phyloP scores from a whole-genome alignment of 1,140 invertebrate genomes.

The Megalopta genalis region DNA sequence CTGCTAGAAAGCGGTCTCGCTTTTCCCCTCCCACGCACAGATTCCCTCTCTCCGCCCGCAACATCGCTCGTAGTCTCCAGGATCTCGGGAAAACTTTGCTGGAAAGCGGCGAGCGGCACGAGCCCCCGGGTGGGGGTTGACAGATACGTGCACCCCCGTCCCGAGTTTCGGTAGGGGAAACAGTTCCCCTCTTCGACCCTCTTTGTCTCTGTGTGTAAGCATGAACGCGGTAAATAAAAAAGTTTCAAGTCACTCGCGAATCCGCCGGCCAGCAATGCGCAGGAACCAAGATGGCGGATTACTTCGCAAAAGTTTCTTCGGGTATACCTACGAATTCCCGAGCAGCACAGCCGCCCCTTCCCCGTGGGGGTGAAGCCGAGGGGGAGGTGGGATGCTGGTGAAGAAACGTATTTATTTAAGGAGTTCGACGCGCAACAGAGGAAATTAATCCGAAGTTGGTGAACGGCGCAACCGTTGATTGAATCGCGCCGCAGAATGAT shows the following conservation, averaged over 20 bases:
- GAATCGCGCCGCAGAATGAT: background rate
- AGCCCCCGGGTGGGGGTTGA: conserved; percentile 41
- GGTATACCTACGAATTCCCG: conserved; percentile 54
- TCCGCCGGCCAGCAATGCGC: conserved; percentile 59
- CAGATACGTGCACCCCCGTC: conserved; percentile 52
- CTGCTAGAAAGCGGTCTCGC: conserved; percentile 55
- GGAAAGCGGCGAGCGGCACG: conserved; percentile 62
- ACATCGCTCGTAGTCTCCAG: conserved; percentile 58
- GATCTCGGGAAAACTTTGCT: conserved; percentile 71
- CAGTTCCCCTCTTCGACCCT: conserved; percentile 33
- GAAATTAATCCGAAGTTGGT: background rate
- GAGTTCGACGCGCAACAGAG: conserved; percentile 1
- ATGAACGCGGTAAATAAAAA: conserved; percentile 74
- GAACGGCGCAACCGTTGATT: background rate
- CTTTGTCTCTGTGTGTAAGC: conserved; percentile 58
- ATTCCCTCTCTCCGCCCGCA: conserved; percentile 38
- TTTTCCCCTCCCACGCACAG: conserved; percentile 56
- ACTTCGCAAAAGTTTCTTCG: conserved; percentile 66
- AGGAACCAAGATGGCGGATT: conserved; percentile 67
- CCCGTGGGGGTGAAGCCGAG: background rate
- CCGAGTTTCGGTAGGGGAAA: conserved; percentile 59
- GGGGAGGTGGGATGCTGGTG: background rate
- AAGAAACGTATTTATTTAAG: conserved; percentile 45
- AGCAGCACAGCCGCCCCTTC: conserved; percentile 34
- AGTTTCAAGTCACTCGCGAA: conserved; percentile 71